Percentiles rank a stretch among this genome's conserved stretches.
phyloP scores from a whole-genome alignment of 2,113 vertebrate genomes.

The Pteropus alecto region DNA sequence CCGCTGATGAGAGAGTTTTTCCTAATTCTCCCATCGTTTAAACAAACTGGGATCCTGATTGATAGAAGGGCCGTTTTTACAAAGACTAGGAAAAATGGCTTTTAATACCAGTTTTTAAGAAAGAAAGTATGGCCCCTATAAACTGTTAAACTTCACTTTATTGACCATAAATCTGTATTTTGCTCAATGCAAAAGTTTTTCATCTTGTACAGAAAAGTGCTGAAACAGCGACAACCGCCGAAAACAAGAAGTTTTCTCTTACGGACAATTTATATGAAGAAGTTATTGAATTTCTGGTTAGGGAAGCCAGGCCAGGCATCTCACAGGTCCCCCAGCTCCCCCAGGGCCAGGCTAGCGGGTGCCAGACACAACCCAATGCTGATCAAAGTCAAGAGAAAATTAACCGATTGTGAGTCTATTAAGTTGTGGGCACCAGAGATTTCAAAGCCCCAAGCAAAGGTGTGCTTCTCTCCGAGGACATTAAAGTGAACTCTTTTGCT shows the following conservation, averaged over 20 bases:
- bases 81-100: conserved; percentile 80
- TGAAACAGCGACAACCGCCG: conserved; percentile 85
- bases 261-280: conserved; percentile 87
- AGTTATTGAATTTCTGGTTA: conserved; percentile 86
- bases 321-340: background rate
- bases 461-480: conserved; percentile 6
- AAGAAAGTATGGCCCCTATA: conserved; percentile 83
- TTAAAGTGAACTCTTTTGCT: conserved; percentile 16
- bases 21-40: conserved; percentile 66
- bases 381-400: conserved; percentile 78
- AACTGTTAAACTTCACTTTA: conserved; percentile 88
- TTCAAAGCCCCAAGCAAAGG: conserved; percentile 54
- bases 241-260: conserved; percentile 88
- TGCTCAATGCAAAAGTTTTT: conserved; percentile 90
- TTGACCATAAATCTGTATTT: conserved; percentile 90
- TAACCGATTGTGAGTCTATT: conserved; percentile 77
- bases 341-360: conserved; percentile 62
- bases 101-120: conserved; percentile 83
- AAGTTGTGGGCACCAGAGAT: conserved; percentile 57
- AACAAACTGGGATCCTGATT: conserved; percentile 68
- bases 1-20: background rate
- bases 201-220: conserved; percentile 86
- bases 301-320: conserved; percentile 74
- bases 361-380: conserved; percentile 58
- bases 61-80: conserved; percentile 67